Evolutionary conservation across 2,113 vertebrate genomes (phyloP).

Genomic region (Syrmaticus mikado): DNA sequence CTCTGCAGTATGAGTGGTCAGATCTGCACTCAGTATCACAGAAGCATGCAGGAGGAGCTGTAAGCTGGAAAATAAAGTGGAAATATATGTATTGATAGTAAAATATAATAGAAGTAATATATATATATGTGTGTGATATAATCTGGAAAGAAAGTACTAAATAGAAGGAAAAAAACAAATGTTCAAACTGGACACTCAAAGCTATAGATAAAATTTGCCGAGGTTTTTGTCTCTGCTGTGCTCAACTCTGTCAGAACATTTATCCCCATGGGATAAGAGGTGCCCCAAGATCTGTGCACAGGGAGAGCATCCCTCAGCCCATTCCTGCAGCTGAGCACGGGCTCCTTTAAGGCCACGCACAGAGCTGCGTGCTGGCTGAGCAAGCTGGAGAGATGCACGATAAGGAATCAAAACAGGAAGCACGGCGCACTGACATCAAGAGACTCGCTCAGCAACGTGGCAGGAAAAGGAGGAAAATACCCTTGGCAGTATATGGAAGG

Average conservation of each 20-base stretch:
- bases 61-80: background rate
- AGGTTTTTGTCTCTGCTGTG: background rate
- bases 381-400: accelerated
- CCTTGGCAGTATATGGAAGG: background rate
- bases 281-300: background rate
- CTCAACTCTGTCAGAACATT: background rate
- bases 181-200: background rate
- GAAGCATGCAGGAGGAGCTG: accelerated
- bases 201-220: background rate
- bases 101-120: background rate
- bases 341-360: background rate
- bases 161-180: background rate
- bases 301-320: background rate
- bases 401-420: background rate
- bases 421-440: background rate
- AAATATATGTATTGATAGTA: background rate
- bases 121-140: background rate
- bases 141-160: background rate
- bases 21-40: background rate
- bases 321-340: background rate
- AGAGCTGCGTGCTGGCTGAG: background rate
- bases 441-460: accelerated
- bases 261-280: background rate
- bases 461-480: slow-evolving; percentile 8
- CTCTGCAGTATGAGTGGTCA: background rate